Conservation (phyloP, 2,888 invertebrate species). For the Synanthedon vespiformis region DNA sequence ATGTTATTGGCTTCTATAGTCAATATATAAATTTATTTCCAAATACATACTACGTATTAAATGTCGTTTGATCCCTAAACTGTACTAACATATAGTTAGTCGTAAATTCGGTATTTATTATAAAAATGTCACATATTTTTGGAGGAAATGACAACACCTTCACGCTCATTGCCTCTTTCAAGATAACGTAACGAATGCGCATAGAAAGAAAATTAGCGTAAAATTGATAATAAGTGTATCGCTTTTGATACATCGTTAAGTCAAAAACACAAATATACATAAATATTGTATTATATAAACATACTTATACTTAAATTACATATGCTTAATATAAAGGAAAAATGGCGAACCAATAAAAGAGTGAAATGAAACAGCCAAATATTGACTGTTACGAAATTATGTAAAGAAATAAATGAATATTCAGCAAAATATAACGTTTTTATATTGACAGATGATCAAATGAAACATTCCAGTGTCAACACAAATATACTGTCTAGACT, state of each 20-base stretch:
- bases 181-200: slow-evolving; percentile 30
- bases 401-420: neutral
- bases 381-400: neutral
- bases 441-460: neutral
- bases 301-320: neutral
- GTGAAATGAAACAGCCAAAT: neutral
- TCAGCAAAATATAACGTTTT: slow-evolving; percentile 1
- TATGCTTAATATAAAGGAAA: neutral
- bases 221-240: slow-evolving; percentile 39
- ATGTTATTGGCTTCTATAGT: too few species aligned
- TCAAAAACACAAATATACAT: neutral
- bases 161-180: slow-evolving; percentile 33
- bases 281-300: neutral
- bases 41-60: too few species aligned
- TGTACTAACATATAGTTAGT: too few species aligned
- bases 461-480: slow-evolving; percentile 10
- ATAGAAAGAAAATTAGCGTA: slow-evolving; percentile 36
- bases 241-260: neutral
- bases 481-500: slow-evolving; percentile 45
- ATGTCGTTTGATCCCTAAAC: too few species aligned
- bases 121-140: neutral
- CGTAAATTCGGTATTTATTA: too few species aligned
- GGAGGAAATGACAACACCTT: slow-evolving; percentile 17
- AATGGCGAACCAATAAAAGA: neutral
- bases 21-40: too few species aligned